Evolutionary conservation across 2,888 invertebrate genomes (phyloP).

Genomic region (Hemistola chrysoprasaria): DNA sequence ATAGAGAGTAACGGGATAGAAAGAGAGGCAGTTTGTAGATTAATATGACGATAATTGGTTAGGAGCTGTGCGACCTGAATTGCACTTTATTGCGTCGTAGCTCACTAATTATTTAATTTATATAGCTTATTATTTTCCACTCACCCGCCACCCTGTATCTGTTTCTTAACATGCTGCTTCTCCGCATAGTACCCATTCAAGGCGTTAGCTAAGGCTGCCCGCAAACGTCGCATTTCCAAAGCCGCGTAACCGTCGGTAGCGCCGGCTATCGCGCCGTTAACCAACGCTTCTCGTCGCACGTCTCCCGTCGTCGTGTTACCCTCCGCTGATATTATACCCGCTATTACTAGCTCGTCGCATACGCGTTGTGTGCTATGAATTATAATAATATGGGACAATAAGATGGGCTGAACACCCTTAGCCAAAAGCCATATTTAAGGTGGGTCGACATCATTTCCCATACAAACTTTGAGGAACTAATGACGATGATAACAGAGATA

Average conservation of each 20-base stretch:
- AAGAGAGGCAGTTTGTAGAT: no score
- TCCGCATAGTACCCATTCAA: slow-evolving; percentile 94
- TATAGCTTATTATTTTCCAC: slow-evolving; percentile 31
- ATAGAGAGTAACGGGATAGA: no score
- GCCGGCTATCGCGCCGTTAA: slow-evolving; percentile 70
- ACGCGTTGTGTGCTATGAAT: slow-evolving; percentile 74
- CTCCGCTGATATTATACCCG: slow-evolving; percentile 64
- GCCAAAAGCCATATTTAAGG: no score
- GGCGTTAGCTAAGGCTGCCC: slow-evolving; percentile 88
- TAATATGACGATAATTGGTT: no score
- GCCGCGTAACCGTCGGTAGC: slow-evolving; percentile 85
- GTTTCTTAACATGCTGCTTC: slow-evolving; percentile 97
- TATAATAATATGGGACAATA: no score
- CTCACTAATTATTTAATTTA: no score
- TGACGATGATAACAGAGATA: no score
- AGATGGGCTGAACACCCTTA: no score
- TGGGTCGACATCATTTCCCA: no score
- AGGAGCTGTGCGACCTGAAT: no score
- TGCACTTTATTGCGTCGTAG: no score
- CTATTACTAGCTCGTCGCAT: slow-evolving; percentile 67
- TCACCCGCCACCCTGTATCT: slow-evolving; percentile 93
- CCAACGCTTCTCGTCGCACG: slow-evolving; percentile 64
- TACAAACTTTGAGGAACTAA: no score
- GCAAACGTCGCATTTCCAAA: slow-evolving; percentile 89
- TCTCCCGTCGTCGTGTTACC: slow-evolving; percentile 62